Evolutionary conservation across 2,113 vertebrate genomes (phyloP), one percentile per base, ranked within the genome.

Genomic region (Callaeas wilsoni): DNA sequence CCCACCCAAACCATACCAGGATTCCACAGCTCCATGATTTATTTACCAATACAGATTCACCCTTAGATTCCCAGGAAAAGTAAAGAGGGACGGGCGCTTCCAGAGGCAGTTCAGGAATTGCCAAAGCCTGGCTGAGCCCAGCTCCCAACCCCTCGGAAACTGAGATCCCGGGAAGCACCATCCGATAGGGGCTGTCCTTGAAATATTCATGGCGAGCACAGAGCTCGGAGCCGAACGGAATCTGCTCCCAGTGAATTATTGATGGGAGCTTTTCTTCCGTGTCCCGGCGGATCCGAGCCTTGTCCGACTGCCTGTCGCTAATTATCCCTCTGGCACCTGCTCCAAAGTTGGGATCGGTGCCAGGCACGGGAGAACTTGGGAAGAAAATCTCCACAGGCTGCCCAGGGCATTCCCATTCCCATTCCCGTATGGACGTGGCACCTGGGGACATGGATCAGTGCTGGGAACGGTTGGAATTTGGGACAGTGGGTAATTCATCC

Each of bases 121-220:
- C 29, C 50, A 20, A 9, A 67, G 46, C 23, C 64, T 1, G 16
- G 16, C 25, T 21, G 82, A 80, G 52, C 62, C 26, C 62, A 2
- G 35, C 52, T 76, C 83, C 71, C 42, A 5, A 3, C 5, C 25
- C 50, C 1, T 8, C 26, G 79, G 68, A 93, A 96, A 63, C 27
- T 3, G 57, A 84, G 84, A 71, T 32, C 33, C n/a, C 23, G 7
- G 68, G 50, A 55, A 60, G n/a, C 69, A 8, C 27, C 92, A 97
- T 27, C 78, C 3, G 84, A 96, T 89, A 89, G 42, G 90, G 46
- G 60, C 55, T 20, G 44, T 22, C 75, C 70, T 7, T 97, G 67
- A 95, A 97, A 95, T 93, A 96, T 96, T 93, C 26, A 97, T 96
- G 80, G 84, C 16, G 7, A 21, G 91, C 70, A 86, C 70, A 26